Conservation (phyloP, 2,113 vertebrate genomes). For the Clarias magur region DNA sequence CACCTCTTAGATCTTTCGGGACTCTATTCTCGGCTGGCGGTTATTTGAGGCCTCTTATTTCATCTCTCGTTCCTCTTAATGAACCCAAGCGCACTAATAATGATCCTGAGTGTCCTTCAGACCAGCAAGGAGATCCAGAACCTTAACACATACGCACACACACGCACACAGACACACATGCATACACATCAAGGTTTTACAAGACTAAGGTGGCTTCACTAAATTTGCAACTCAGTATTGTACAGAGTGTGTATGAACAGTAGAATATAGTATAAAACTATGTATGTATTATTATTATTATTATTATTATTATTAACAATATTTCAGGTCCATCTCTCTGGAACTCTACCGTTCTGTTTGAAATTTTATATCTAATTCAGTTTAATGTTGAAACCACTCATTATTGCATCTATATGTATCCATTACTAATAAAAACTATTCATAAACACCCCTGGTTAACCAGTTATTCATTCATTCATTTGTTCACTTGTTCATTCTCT, state of each 20-base stretch:
- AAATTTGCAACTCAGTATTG: neutral
- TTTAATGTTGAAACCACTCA: neutral
- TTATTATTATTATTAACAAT: neutral
- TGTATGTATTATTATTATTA: neutral
- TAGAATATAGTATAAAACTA: neutral
- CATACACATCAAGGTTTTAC: too few relatives aligned
- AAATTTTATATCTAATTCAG: neutral
- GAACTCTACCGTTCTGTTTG: neutral
- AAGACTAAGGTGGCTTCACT: conserved; percentile 11
- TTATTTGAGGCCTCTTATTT: conserved; percentile 53
- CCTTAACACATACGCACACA: neutral
- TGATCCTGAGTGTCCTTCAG: conserved; percentile 58
- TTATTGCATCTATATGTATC: neutral
- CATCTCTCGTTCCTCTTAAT: conserved; percentile 55
- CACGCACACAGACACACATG: conserved; percentile 1
- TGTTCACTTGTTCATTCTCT: too few relatives aligned
- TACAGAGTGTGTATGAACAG: neutral
- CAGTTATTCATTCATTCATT: neutral
- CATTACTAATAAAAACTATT: neutral
- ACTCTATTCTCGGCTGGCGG: conserved; percentile 38
- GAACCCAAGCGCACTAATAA: conserved; percentile 55
- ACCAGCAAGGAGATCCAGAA: conserved; percentile 51
- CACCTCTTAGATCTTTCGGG: conserved; percentile 18
- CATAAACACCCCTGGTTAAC: neutral
- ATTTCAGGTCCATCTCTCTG: neutral